A percentile compares a stretch with the other conserved stretches of the same genome.
phyloP scores from a whole-genome alignment of 2,888 invertebrate species.

The Chalcis sispes region DNA sequence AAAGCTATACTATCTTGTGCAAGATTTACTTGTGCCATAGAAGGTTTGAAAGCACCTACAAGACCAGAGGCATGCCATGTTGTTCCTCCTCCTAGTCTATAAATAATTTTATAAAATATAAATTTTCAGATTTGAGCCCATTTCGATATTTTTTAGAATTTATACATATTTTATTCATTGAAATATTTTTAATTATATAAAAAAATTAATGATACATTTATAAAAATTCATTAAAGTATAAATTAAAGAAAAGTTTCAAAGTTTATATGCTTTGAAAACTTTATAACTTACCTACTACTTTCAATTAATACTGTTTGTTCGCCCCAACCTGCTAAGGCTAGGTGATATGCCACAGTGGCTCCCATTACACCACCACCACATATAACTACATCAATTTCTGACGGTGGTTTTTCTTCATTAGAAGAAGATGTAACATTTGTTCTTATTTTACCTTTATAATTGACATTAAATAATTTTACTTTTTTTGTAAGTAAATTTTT shows the following conservation, averaged over 20 bases:
- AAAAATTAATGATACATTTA: background rate
- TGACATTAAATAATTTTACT: conserved; percentile 37
- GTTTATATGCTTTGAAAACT: background rate
- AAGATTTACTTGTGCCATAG: conserved; percentile 86
- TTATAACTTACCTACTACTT: conserved; percentile 83
- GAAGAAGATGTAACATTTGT: conserved; percentile 28
- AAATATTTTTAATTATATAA: background rate
- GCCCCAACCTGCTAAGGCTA: conserved; percentile 90
- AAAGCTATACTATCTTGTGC: conserved; percentile 87
- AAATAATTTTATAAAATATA: conserved; percentile 18
- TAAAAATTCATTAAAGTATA: background rate
- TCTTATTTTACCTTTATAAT: conserved; percentile 30
- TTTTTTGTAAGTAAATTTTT: conserved; percentile 50
- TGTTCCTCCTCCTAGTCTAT: conserved; percentile 86
- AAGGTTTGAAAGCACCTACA: conserved; percentile 91
- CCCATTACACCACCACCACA: conserved; percentile 96
- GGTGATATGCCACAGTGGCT: conserved; percentile 93
- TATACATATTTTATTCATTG: background rate
- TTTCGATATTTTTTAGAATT: too few species aligned
- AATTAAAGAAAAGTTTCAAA: background rate
- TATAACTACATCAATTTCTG: conserved; percentile 85
- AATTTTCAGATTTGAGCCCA: too few species aligned
- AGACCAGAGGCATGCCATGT: conserved; percentile 90
- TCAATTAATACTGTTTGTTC: conserved; percentile 89
- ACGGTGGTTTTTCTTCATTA: conserved; percentile 72